phyloP scores from a whole-genome alignment of 2,113 vertebrate genomes.

The Psammodynastes pulverulentus region DNA sequence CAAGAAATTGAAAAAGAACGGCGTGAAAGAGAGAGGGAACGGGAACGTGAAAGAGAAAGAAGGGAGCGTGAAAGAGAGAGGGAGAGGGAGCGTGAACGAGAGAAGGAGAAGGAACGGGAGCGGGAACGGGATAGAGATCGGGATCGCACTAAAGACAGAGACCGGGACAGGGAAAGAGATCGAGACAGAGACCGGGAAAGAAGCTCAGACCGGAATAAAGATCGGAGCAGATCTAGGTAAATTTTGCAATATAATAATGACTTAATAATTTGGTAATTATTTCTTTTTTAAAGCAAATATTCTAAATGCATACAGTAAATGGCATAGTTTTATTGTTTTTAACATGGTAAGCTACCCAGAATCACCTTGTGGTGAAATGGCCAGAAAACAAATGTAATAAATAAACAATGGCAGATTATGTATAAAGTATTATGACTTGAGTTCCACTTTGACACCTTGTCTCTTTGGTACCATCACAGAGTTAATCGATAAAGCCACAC shows the following conservation, averaged over 20 bases:
- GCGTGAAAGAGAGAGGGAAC: slow-evolving; percentile 93
- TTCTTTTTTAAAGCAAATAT: not conserved
- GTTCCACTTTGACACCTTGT: not conserved
- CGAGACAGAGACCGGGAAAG: slow-evolving; percentile 82
- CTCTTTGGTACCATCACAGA: not conserved
- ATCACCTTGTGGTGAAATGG: not conserved
- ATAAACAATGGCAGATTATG: not conserved
- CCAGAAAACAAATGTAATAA: no score
- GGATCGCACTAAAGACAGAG: slow-evolving; percentile 79
- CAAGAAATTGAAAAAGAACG: slow-evolving; percentile 93
- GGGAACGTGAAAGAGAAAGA: slow-evolving; percentile 92
- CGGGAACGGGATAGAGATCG: slow-evolving; percentile 87
- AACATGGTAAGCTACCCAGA: not conserved
- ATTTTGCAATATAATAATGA: not conserved
- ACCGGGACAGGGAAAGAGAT: slow-evolving; percentile 85
- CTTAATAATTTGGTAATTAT: not conserved
- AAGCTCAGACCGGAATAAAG: slow-evolving; percentile 79
- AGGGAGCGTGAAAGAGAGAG: slow-evolving; percentile 91
- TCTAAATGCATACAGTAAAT: not conserved
- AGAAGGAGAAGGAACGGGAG: slow-evolving; percentile 83
- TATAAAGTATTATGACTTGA: not conserved
- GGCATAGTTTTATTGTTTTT: not conserved
- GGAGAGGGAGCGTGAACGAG: slow-evolving; percentile 84
- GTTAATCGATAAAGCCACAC: not conserved
- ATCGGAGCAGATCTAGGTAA: slow-evolving; percentile 90